phyloP scores from a whole-genome alignment of 2,113 vertebrate genomes.

The Oreochromis spilurus region DNA sequence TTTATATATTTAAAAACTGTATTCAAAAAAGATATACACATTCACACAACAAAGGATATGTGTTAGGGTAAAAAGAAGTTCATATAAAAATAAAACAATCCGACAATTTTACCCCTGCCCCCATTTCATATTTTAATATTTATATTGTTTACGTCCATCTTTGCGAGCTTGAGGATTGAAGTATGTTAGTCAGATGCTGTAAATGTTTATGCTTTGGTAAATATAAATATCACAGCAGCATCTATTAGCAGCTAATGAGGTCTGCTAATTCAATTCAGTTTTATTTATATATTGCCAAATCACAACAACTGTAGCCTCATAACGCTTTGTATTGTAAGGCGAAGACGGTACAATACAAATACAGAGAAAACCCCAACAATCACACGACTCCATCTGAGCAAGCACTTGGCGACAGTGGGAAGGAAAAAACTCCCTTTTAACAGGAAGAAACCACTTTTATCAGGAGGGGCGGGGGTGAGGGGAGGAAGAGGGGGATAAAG shows the following conservation, averaged over 20 bases:
- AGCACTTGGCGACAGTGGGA: background rate
- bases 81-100: background rate
- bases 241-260: background rate
- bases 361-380: background rate
- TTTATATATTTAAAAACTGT: background rate
- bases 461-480: fast-evolving
- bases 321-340: background rate
- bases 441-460: background rate
- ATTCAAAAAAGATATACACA: background rate
- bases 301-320: background rate
- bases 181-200: background rate
- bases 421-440: background rate
- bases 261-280: background rate
- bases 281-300: background rate
- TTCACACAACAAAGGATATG: background rate
- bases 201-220: background rate
- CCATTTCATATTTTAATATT: background rate
- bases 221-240: background rate
- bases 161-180: background rate
- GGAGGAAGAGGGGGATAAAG: background rate
- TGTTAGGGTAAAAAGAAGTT: background rate
- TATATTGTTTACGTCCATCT: background rate
- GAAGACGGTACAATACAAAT: background rate
- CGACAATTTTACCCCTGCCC: background rate
- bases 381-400: background rate